Evolutionary conservation across 2,797 vertebrate species (phyloP), one percentile per base, ranked within the genome.

Genomic region (Austrolebias charrua): DNA sequence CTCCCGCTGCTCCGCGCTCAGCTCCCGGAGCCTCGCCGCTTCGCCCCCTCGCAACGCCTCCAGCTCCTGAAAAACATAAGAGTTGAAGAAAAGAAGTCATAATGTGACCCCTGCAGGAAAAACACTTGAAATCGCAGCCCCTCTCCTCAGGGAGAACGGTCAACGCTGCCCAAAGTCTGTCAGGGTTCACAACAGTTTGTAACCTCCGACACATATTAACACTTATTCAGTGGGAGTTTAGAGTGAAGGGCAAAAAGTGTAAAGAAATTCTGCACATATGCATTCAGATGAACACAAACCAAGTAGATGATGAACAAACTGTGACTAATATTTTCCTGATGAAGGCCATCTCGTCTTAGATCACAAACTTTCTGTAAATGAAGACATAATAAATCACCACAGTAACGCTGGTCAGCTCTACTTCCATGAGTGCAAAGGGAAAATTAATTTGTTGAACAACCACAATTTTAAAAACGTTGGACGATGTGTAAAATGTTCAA

Each of bases 1-100:
- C 86, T 95, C 96, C 69, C 93, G 92, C 71, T 96, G 95, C 87
- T 99, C 97, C 14, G 92, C 95, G 61, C 94, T 95, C 75, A 98
- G 89, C 76, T 98, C 95, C 82, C 94, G 95, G 91, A 98, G 87
- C 78, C 89, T 79, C 0, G 87, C 94, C 2, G 90, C 94, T 88
- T 95, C 96, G 10, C 96, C 96, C 55, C 93, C 96, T 14, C 92
- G 96, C 80, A 98, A 79, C 67, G 95, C 94, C 91, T 98, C 95
- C 84, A 99, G 93, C 88, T 98, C 96, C 96, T 98, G 76, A 7
- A 73, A n/a, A 50, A 79, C 48, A 78, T 12, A 24, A 72, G 13
- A 66, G 51, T 59, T 18, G 2, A 71, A 6, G 43, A 38, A 42
- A 62, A 79, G 56, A 55, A 60, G 58, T 46, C 53, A 56, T 55